Conservation (phyloP, 2,797 vertebrate species). For the Tamandua tetradactyla region DNA sequence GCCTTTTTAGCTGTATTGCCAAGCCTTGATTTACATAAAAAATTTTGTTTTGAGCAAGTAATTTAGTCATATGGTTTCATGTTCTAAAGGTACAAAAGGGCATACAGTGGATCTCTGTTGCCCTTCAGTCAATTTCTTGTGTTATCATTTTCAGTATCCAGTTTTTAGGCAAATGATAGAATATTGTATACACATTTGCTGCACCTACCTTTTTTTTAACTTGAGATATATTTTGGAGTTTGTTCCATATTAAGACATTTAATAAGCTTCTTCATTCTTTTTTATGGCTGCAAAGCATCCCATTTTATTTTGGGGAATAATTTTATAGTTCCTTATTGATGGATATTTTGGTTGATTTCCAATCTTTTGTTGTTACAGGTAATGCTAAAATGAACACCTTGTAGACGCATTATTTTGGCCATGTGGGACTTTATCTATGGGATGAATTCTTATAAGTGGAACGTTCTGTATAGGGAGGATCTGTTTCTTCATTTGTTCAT, state of each 20-base stretch:
- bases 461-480: not conserved
- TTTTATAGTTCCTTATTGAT: not conserved
- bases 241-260: not conserved
- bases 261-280: not conserved
- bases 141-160: not conserved
- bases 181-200: not conserved
- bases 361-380: not conserved
- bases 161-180: not conserved
- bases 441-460: conserved; percentile 41
- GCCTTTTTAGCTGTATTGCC: not conserved
- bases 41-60: not conserved
- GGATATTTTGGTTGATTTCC: conserved; percentile 6
- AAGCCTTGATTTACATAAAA: not conserved
- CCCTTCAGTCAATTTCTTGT: not conserved
- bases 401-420: not conserved
- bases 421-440: not conserved
- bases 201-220: not conserved
- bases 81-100: conserved; percentile 2
- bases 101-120: not conserved
- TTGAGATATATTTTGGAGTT: not conserved
- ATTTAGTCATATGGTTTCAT: not conserved
- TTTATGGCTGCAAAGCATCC: conserved; percentile 7
- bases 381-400: conserved; percentile 45
- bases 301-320: conserved; percentile 5
- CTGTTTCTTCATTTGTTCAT: conserved; percentile 46